phyloP scores from a whole-genome alignment of 92 coral and sea anemone genomes.

The Phenganax marumi region DNA sequence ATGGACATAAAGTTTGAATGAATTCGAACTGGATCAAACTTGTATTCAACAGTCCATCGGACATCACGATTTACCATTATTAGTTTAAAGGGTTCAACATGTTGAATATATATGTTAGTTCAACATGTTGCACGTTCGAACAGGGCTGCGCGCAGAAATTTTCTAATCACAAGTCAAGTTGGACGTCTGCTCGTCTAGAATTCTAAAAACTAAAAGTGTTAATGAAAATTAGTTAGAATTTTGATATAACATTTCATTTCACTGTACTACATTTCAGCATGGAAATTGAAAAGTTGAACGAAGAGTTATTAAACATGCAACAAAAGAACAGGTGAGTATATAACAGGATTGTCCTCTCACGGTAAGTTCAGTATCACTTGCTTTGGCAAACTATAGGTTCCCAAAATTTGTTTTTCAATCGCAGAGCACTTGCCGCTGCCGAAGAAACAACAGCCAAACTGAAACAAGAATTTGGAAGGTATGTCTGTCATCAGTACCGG shows the following conservation, averaged over 20 bases:
- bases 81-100: too few species aligned
- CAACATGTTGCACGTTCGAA: too few species aligned
- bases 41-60: too few species aligned
- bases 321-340: constrained; percentile 11
- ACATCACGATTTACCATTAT: too few species aligned
- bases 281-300: constrained; percentile 1
- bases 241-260: neutral
- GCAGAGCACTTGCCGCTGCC: constrained; percentile 60
- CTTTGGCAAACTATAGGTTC: neutral
- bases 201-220: neutral
- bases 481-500: neutral
- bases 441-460: constrained; percentile 69
- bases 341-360: neutral
- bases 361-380: neutral
- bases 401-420: neutral
- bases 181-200: neutral
- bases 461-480: constrained; percentile 90
- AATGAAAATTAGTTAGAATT: neutral
- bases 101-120: too few species aligned
- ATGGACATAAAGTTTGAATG: too few species aligned
- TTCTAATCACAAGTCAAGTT: too few species aligned
- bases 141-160: too few species aligned
- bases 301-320: neutral
- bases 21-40: too few species aligned
- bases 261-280: neutral